phyloP scores from a whole-genome alignment of 1,140 invertebrate species.

The Vanessa tameamea region DNA sequence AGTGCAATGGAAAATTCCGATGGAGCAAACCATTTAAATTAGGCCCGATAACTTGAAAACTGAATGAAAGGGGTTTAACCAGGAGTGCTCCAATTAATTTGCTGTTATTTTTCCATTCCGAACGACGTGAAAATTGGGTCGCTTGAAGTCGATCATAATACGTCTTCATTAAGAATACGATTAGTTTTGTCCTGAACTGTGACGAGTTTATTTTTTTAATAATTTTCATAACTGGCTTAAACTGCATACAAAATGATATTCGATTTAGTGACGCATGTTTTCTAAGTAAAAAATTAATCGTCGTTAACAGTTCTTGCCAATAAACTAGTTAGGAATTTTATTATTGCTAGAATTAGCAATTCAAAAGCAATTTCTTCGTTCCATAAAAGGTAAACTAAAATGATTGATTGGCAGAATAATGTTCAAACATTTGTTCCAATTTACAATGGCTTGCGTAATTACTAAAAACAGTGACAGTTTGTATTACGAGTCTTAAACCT shows the following conservation, averaged over 20 bases:
- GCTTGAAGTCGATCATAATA: conserved; percentile 52
- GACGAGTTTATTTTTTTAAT: background rate
- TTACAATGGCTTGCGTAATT: conserved; percentile 46
- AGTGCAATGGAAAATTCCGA: conserved; percentile 57
- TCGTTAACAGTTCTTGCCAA: background rate
- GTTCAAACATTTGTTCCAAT: conserved; percentile 61
- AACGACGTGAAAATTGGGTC: conserved; percentile 61
- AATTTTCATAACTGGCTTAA: background rate
- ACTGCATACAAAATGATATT: background rate
- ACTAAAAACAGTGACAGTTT: conserved; percentile 48
- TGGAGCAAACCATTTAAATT: conserved; percentile 76
- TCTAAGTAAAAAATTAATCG: background rate
- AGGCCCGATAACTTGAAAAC: conserved; percentile 72
- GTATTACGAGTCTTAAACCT: conserved; percentile 36
- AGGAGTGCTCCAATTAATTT: conserved; percentile 75
- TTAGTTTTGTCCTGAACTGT: background rate
- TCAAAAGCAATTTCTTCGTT: conserved; percentile 42
- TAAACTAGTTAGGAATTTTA: background rate
- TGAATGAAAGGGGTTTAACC: conserved; percentile 71
- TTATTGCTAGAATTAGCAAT: conserved; percentile 37
- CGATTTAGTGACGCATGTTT: background rate
- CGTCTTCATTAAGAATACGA: conserved; percentile 39
- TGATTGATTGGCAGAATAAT: conserved; percentile 67
- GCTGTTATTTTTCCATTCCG: conserved; percentile 77
- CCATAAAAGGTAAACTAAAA: conserved; percentile 51